Conservation (phyloP, 2,113 vertebrate species). For the Spermophilus dauricus region DNA sequence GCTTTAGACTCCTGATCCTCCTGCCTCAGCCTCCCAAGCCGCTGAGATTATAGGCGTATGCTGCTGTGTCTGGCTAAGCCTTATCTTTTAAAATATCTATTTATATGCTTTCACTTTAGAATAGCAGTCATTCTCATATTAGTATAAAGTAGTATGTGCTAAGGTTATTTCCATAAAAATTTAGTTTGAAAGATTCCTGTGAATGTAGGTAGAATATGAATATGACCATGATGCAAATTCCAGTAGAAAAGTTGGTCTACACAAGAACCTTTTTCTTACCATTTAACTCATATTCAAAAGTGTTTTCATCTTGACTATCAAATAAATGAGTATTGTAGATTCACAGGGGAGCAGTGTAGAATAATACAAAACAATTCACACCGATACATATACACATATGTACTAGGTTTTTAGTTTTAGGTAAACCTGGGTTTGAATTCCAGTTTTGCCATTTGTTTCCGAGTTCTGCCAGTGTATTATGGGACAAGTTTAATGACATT, state of each 20-base stretch:
- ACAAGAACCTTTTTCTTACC: neutral
- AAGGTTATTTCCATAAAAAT: conserved; percentile 45
- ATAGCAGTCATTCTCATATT: neutral
- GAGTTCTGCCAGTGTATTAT: neutral
- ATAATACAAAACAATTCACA: neutral
- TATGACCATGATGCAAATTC: neutral
- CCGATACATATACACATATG: neutral
- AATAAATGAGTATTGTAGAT: conserved; percentile 14
- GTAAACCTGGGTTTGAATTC: neutral
- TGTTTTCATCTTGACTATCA: conserved; percentile 16
- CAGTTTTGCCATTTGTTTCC: neutral
- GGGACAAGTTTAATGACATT: conserved; percentile 45
- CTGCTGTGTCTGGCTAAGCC: neutral
- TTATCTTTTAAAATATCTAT: conserved; percentile 36
- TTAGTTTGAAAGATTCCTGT: conserved; percentile 3
- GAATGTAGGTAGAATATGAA: neutral
- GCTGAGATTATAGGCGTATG: too few species aligned
- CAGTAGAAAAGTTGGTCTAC: neutral
- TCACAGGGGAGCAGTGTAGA: neutral
- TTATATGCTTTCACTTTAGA: neutral
- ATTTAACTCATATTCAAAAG: neutral
- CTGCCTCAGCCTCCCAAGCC: too few species aligned
- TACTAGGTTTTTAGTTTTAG: neutral
- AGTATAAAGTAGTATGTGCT: neutral
- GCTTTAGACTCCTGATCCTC: too few species aligned